Evolutionary conservation across 2,888 invertebrate species (phyloP), one percentile per base, ranked within the genome.

Genomic region (Panopea generosa): DNA sequence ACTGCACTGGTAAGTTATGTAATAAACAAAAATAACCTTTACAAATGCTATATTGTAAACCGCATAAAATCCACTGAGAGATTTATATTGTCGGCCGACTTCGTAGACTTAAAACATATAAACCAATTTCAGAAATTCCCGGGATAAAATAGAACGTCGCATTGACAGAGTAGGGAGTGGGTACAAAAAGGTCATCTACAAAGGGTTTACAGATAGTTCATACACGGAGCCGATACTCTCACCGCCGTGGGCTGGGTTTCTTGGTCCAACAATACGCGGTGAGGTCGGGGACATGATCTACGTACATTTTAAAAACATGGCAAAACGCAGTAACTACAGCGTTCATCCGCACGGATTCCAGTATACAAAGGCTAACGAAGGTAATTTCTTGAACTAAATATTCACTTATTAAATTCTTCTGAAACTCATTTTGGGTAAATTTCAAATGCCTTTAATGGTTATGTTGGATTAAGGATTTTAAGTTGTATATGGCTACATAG

Each of bases 281-380:
- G 83, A 85, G 50, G 67, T 75, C 0, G 83, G 78, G 0, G 85
- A 85, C 24, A 60, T 47, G 3, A 38, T 85, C 0, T 63, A 63
- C n/a, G 56, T 85, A n/a, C 76, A 82, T 38, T 83, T 85, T 52
- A 38, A 57, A 27, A 85, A 85, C 47, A 56, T 73, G 53, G 84
- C 82, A 22, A 55, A 43, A 1, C 43, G 45, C 18, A 53, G 80
- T 11, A 76, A 69, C n/a, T 84, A 75, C 49, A 71, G 72, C 20
- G 60, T 85, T 14, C 84, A 85, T 63, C 82, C 85, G 3, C 85
- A 85, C 38, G 85, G 85, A 16, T 69, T 84, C n/a, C 68, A 68
- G 29, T 86, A 86, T 45, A 47, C 50, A 18, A 84, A 86, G 57
- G 45, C 53, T 9, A 53, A 69, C 22, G 86, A 86, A 78, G 86